Conservation (phyloP, 2,797 vertebrate species). For the Dendrocincla fuliginosa region DNA sequence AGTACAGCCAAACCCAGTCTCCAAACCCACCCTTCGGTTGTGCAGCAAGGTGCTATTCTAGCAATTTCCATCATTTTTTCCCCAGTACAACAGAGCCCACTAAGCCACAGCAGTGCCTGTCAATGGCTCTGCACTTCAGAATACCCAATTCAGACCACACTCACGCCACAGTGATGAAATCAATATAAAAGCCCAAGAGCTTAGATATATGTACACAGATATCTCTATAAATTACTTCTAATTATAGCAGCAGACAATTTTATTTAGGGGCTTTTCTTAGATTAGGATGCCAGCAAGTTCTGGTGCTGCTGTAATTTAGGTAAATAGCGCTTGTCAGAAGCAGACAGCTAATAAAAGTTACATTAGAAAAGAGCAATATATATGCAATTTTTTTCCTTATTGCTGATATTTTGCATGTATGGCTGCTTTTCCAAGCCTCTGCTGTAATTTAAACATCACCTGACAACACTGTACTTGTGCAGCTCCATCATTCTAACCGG, state of each 20-base stretch:
- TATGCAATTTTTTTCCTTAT: not conserved
- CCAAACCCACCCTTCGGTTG: not conserved
- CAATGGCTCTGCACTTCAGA: not conserved
- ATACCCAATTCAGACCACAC: not conserved
- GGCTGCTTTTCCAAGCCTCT: not conserved
- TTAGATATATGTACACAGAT: not conserved
- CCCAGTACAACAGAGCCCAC: not conserved
- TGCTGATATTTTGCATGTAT: not conserved
- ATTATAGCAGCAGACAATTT: not conserved
- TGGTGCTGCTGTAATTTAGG: not conserved
- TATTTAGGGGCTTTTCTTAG: not conserved
- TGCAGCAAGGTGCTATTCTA: not conserved
- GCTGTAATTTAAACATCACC: not conserved
- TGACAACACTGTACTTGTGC: not conserved
- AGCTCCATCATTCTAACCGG: not conserved
- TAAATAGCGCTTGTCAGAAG: not conserved
- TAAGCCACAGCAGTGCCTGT: not conserved
- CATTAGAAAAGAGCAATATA: not conserved
- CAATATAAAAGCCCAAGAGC: not conserved
- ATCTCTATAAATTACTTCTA: not conserved
- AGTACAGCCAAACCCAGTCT: not conserved
- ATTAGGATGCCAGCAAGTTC: not conserved
- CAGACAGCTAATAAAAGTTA: not conserved
- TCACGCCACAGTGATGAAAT: not conserved
- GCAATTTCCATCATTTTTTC: not conserved